These are phyloP conservation scores for Nicator chloris DNA, from an alignment of 2,113 vertebrate genomes.

Conservation along the genomic window DNA sequence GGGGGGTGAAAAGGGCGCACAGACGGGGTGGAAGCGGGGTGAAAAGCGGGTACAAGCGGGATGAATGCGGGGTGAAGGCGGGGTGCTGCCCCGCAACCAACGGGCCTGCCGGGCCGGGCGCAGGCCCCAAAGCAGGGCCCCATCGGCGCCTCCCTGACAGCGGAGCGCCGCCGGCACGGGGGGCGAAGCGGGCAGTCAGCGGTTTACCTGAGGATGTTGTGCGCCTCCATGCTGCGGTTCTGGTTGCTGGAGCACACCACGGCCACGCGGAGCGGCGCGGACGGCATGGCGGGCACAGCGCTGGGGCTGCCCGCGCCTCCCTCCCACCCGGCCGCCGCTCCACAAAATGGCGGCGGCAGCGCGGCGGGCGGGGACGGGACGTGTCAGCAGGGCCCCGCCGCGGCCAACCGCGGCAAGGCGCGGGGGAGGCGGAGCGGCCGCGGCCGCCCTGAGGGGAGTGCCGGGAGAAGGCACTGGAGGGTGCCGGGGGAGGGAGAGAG, in stretches of 20 bases:
- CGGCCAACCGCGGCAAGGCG: not conserved
- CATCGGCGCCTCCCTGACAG: not conserved
- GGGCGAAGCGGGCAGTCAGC: not conserved
- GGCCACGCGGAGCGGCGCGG: constrained; percentile 87
- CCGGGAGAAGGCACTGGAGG: not conserved
- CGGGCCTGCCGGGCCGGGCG: not conserved
- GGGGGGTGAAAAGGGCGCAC: accelerated
- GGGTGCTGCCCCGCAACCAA: not conserved
- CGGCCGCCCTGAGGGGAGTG: not conserved
- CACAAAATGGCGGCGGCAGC: constrained; percentile 72
- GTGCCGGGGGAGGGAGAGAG: accelerated
- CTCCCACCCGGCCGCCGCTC: not conserved
- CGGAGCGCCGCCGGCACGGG: not conserved
- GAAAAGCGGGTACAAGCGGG: accelerated
- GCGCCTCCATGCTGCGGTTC: constrained; percentile 99
- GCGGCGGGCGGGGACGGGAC: not conserved
- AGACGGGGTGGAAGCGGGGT: accelerated
- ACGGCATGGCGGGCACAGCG: constrained; percentile 75
- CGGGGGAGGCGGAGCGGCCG: not conserved
- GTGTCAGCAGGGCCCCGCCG: not conserved
- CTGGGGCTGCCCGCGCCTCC: not conserved
- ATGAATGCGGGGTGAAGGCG: not conserved
- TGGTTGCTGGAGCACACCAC: constrained; percentile 99
- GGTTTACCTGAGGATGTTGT: constrained; percentile 99
- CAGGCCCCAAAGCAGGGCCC: not conserved